These are phyloP conservation scores for Drosophila serrata DNA, from an alignment of 1,140 invertebrate species.

Conservation along the genomic window DNA sequence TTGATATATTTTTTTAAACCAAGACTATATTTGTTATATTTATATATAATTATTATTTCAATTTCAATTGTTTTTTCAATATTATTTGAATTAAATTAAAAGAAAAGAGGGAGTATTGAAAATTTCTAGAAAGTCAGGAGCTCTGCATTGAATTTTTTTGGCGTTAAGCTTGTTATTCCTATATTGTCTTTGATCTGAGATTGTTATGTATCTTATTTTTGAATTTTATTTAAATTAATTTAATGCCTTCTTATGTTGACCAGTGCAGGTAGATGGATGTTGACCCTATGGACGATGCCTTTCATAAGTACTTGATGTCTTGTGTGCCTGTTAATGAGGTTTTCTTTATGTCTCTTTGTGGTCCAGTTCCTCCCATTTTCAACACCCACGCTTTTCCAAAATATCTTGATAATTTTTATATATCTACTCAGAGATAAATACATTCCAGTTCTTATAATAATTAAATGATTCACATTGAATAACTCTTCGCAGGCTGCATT, in stretches of 20 bases:
- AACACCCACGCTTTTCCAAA: constrained; percentile 26
- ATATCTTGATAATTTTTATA: constrained; percentile 7
- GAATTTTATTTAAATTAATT: neutral
- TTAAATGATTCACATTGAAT: constrained; percentile 20
- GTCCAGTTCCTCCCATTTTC: constrained; percentile 16
- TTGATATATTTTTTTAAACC: too few relatives aligned
- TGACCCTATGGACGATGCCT: constrained; percentile 31
- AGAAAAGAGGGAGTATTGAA: too few relatives aligned
- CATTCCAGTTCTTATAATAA: neutral
- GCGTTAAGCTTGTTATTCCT: neutral
- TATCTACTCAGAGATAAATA: neutral
- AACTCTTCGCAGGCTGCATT: neutral
- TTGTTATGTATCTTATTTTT: neutral
- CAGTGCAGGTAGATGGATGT: constrained; percentile 23
- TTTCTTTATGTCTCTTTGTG: constrained; percentile 45
- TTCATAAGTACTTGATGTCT: constrained; percentile 24
- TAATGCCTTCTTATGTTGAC: neutral
- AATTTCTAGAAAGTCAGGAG: too few relatives aligned
- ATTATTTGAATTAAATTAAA: too few relatives aligned
- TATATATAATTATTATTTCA: neutral
- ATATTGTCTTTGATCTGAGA: neutral
- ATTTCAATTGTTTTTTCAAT: neutral
- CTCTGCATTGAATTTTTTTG: too few relatives aligned
- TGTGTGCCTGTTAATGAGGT: constrained; percentile 12
- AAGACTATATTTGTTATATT: too few relatives aligned